Evolutionary conservation across 2,888 invertebrate species (phyloP), one percentile per base, ranked within the genome.

Genomic region (Rosalia funebris): DNA sequence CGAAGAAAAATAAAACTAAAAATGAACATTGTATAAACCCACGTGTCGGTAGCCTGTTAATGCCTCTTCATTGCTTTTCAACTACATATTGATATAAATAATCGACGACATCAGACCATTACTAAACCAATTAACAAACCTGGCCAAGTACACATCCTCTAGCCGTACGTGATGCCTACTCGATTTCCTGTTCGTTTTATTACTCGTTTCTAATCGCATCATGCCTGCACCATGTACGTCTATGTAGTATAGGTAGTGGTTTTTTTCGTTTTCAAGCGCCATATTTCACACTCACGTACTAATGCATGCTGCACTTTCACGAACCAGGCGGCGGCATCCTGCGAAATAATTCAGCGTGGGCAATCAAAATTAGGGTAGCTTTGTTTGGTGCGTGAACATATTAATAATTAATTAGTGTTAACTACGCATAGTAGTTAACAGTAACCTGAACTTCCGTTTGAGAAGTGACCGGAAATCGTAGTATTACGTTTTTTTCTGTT

Each of bases 81-180:
- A n/a, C n/a, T n/a, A n/a, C n/a, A n/a, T n/a, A n/a, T n/a, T n/a
- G n/a, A n/a, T n/a, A n/a, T n/a, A n/a, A n/a, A n/a, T n/a, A n/a
- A n/a, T n/a, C n/a, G n/a, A n/a, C n/a, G n/a, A n/a, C n/a, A n/a
- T n/a, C n/a, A n/a, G n/a, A 12, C 14, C 17, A 39, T 47, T 31
- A 16, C 19, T 19, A 7, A 25, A 7, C 7, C 12, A 4, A 36
- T 37, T 37, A 14, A 14, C 41, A 11, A 41, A 56, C 41, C 56
- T 46, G 41, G 47, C 56, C 42, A 55, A 60, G 44, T 60, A 19
- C 39, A 57, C 62, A 62, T 76, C 75, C 75, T 60, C 71, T 63
- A 57, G 58, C 59, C 63, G 64, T 60, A 74, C 75, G 75, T 74
- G 75, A 71, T 70, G 65, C 66, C 71, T 69, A 74, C 74, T 68